phyloP scores from a whole-genome alignment of 2,113 vertebrate genomes.

The Callipepla californica region DNA sequence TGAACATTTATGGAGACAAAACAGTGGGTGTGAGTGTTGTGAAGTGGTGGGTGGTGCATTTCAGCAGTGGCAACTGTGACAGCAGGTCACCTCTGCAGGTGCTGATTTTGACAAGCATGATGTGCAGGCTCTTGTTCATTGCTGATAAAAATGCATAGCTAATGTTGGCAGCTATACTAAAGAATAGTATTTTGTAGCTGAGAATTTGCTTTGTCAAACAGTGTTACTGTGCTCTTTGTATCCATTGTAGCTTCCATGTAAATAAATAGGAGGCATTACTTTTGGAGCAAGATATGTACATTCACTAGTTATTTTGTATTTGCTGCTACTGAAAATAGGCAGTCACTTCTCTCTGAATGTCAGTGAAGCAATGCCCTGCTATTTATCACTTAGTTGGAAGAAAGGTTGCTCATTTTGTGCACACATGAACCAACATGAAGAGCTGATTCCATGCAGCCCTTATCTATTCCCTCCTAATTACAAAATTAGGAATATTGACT shows the following conservation, averaged over 20 bases:
- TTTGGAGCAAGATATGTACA: background rate
- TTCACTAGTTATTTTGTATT: background rate
- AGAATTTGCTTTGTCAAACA: background rate
- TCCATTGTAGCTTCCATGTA: background rate
- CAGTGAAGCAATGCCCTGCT: background rate
- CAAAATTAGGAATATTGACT: conserved; percentile 43
- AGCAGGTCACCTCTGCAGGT: background rate
- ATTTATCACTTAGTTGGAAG: conserved; percentile 25
- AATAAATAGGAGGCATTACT: background rate
- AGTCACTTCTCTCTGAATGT: conserved; percentile 3
- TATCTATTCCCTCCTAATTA: conserved; percentile 29
- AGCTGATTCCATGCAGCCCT: conserved; percentile 16
- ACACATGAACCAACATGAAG: background rate
- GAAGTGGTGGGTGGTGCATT: background rate
- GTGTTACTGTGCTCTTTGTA: background rate
- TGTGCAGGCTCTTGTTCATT: background rate
- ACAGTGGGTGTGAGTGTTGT: background rate
- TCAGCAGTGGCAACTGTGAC: background rate
- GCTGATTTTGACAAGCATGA: background rate
- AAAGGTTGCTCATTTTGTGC: conserved; percentile 20
- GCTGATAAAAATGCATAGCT: background rate
- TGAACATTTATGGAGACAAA: background rate
- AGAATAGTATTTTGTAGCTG: background rate
- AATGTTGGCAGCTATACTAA: background rate
- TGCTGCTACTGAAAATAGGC: background rate